These are phyloP conservation scores for Rutpela maculata DNA, from an alignment of 2,888 invertebrate species.

Conservation along the genomic window DNA sequence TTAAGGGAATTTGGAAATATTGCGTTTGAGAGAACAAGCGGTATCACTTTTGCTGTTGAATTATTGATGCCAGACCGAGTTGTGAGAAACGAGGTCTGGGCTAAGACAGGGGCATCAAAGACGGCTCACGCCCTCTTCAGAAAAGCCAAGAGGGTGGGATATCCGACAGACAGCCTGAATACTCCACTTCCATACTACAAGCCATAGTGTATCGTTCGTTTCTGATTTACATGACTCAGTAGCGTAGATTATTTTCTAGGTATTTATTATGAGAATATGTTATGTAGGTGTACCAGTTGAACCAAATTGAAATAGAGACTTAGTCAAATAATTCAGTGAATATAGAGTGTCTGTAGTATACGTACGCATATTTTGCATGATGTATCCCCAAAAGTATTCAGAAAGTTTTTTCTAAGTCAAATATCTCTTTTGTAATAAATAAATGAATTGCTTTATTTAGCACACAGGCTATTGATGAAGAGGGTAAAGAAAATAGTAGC, in stretches of 20 bases:
- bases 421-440: too few relatives aligned
- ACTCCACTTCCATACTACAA: constrained; percentile 5
- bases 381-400: too few relatives aligned
- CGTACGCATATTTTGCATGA: too few relatives aligned
- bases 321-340: too few relatives aligned
- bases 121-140: constrained; percentile 40
- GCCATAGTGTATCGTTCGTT: constrained; percentile 32
- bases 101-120: constrained; percentile 37
- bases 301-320: too few relatives aligned
- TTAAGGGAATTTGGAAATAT: constrained; percentile 44
- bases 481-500: too few relatives aligned
- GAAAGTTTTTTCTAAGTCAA: too few relatives aligned
- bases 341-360: too few relatives aligned
- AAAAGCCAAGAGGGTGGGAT: constrained; percentile 41
- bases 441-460: too few relatives aligned
- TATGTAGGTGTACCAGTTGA: too few relatives aligned
- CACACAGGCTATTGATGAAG: too few relatives aligned
- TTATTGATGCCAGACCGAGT: constrained; percentile 38
- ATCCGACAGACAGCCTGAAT: constrained; percentile 35
- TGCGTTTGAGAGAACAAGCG: constrained; percentile 41
- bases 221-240: constrained; percentile 32
- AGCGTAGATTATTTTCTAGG: constrained; percentile 9
- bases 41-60: constrained; percentile 42
- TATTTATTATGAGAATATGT: neutral
- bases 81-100: constrained; percentile 38